phyloP scores from a whole-genome alignment of 2,888 invertebrate species.

The Polia nebulosa region DNA sequence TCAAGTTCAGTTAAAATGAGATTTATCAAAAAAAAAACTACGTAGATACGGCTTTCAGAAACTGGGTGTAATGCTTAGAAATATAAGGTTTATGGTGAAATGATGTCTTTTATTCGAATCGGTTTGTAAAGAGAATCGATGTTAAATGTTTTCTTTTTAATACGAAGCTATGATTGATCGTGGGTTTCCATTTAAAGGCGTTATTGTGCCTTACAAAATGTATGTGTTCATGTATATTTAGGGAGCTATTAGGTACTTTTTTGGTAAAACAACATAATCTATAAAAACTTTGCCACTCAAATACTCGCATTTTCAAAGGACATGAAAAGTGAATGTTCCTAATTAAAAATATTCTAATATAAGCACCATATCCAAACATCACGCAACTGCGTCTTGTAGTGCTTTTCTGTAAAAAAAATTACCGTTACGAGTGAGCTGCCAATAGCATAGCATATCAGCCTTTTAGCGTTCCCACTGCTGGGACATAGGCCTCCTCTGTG shows the following conservation, averaged over 20 bases:
- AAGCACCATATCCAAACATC: neutral
- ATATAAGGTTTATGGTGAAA: slow-evolving; percentile 20
- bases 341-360: neutral
- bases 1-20: too few species aligned
- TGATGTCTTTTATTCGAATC: slow-evolving; percentile 25
- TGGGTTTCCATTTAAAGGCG: slow-evolving; percentile 18
- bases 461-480: too few species aligned
- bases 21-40: too few species aligned
- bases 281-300: neutral
- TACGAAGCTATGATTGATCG: slow-evolving; percentile 60
- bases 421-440: too few species aligned
- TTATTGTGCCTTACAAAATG: slow-evolving; percentile 50
- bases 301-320: slow-evolving; percentile 4
- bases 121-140: slow-evolving; percentile 53
- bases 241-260: slow-evolving; percentile 14
- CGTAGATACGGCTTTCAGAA: neutral
- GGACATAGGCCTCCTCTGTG: too few species aligned
- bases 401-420: neutral
- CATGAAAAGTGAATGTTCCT: slow-evolving; percentile 2
- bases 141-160: slow-evolving; percentile 45
- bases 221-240: slow-evolving; percentile 54
- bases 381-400: neutral
- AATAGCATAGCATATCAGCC: too few species aligned
- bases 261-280: neutral
- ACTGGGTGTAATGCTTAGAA: slow-evolving; percentile 1